Percentiles rank a stretch among this genome's conserved stretches.
phyloP scores from a whole-genome alignment of 2,797 vertebrate species.

The Podargus strigoides region DNA sequence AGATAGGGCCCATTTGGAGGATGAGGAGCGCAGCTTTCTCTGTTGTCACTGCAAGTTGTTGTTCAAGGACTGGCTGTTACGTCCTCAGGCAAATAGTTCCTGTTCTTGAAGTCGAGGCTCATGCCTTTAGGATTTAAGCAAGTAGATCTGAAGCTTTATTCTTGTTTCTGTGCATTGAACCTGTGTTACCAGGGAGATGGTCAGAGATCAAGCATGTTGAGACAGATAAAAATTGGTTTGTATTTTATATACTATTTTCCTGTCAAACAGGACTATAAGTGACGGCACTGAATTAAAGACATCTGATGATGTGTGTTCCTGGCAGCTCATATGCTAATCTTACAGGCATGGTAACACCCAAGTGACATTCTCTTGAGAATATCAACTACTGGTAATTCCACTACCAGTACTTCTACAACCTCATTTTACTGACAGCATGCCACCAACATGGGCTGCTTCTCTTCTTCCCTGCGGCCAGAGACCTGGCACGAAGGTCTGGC shows the following conservation, averaged over 20 bases:
- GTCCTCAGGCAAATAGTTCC: background rate
- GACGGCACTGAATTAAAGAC: background rate
- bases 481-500: background rate
- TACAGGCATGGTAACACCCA: background rate
- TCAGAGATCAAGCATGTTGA: background rate
- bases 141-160: background rate
- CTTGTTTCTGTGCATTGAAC: background rate
- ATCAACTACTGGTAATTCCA: background rate
- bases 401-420: background rate
- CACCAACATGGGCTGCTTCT: background rate
- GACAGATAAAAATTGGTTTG: background rate
- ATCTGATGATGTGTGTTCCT: background rate
- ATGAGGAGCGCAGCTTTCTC: background rate
- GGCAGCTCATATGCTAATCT: background rate
- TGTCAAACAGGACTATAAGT: background rate
- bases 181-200: background rate
- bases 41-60: background rate
- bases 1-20: background rate
- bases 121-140: background rate
- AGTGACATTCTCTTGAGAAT: background rate
- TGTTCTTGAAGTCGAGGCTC: background rate
- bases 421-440: background rate
- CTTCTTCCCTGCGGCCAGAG: background rate
- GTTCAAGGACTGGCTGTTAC: background rate
- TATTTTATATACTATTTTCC: background rate